These are phyloP conservation scores for Rhinolophus ferrumequinum DNA, from an alignment of 2,113 vertebrate species.

Conservation along the genomic window DNA sequence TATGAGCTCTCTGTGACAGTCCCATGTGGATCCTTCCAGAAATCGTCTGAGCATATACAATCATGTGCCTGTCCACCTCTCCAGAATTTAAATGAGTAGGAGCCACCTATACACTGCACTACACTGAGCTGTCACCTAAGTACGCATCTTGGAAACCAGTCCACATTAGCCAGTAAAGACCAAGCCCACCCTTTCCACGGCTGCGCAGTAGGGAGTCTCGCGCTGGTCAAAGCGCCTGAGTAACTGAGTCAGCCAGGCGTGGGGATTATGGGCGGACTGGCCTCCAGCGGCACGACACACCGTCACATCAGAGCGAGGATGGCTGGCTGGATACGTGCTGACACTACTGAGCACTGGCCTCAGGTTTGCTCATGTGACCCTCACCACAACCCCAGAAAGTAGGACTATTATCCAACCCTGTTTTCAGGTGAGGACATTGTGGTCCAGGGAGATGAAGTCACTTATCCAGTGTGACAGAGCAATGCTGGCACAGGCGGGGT, in stretches of 20 bases:
- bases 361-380: neutral
- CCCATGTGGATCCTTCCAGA: neutral
- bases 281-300: rapidly evolving
- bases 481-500: neutral
- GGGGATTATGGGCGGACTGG: rapidly evolving
- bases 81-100: neutral
- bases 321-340: too few species aligned
- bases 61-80: rapidly evolving
- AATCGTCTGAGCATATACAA: neutral
- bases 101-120: neutral
- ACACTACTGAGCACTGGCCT: neutral
- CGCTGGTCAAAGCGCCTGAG: too few species aligned
- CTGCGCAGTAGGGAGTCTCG: too few species aligned
- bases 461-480: neutral
- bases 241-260: neutral
- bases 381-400: neutral
- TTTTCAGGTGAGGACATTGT: neutral
- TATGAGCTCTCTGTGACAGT: neutral
- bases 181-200: rapidly evolving
- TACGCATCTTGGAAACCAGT: rapidly evolving
- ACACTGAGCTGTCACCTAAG: too few species aligned
- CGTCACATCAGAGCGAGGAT: neutral
- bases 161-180: too few species aligned
- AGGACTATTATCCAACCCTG: neutral
- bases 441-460: neutral